Evolutionary conservation across 2,888 invertebrate genomes (phyloP).

Genomic region (Heteromyza rotundicornis): DNA sequence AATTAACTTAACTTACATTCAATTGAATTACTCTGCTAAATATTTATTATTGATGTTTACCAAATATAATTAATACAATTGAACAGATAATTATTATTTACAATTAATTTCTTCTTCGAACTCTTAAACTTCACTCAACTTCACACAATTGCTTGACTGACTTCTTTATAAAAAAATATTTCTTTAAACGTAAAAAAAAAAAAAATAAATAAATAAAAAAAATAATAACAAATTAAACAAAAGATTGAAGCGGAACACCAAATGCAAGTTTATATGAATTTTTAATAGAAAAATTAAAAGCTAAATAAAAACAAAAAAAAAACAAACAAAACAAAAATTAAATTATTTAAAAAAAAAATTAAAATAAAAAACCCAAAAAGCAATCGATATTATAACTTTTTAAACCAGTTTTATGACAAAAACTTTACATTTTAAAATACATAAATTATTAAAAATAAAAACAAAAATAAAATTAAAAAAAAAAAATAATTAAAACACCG

Average conservation of each 20-base stretch:
- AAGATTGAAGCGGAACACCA: constrained; percentile 11
- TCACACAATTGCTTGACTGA: too few relatives aligned
- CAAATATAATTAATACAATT: background rate
- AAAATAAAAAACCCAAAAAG: constrained; percentile 13
- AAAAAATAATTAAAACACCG: constrained; percentile 49
- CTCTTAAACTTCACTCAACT: too few relatives aligned
- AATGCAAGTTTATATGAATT: constrained; percentile 43
- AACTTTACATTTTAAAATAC: constrained; percentile 33
- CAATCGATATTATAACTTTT: constrained; percentile 15
- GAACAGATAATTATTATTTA: background rate
- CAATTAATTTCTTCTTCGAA: background rate
- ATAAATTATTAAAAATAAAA: constrained; percentile 23
- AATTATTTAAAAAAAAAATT: constrained; percentile 21
- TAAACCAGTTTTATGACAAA: constrained; percentile 27
- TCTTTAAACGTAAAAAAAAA: constrained; percentile 32
- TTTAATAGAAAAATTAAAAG: constrained; percentile 33
- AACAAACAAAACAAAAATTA: constrained; percentile 46
- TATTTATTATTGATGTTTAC: constrained; percentile 1
- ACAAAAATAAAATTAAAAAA: constrained; percentile 41
- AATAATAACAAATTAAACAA: constrained; percentile 25
- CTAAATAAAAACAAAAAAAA: constrained; percentile 24
- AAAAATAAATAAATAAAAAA: constrained; percentile 25
- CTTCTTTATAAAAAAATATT: constrained; percentile 33
- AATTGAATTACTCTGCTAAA: background rate
- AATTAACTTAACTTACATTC: background rate